Evolutionary conservation across 2,797 vertebrate genomes (phyloP), one percentile per base, ranked within the genome.

Genomic region (Acanthurus leucopareius): DNA sequence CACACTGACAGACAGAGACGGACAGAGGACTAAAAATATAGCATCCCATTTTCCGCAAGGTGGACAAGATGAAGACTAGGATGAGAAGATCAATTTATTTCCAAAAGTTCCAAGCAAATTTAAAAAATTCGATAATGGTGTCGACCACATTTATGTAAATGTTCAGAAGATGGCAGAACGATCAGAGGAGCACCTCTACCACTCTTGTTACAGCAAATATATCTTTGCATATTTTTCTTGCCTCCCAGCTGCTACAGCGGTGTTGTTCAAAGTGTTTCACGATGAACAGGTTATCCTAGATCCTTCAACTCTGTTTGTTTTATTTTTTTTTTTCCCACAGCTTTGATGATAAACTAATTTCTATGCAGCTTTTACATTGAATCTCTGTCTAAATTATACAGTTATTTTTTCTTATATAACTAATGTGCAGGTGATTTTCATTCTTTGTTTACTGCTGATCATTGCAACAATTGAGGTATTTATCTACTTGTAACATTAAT

Each of bases 11-110:
- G 79, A 87, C 67, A 71, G 22, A 85, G 62, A 79, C 57, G 57
- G 63, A 85, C 72, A 82, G 57, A 25, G 22, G 48, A 66, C 80
- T 86, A 82, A 81, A 91, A 92, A 82, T 65, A 78, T 7, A 19
- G 71, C 19, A 54, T 66, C 70, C 59, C 70, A n/a, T 77, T 78
- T 78, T 66, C 68, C 2, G 1, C 25, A n/a, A 60, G 60, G 62
- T 58, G 77, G 75, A 63, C 35, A 1, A 19, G 10, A 74, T 0
- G 3, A 70, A 51, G 67, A 73, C 17, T 10, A 65, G 44, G 19
- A 49, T 8, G 19, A 51, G 10, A 54, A 52, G 10, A 69, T 32
- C 19, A 2, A 59, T 48, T 56, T 3, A 4, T 25, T 53, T 59
- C 32, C 32, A 35, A 7, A 35, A 35, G 32, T 35, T 35, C 32